Conservation (phyloP, 2,797 vertebrate species). For the Epinephelus coioides region DNA sequence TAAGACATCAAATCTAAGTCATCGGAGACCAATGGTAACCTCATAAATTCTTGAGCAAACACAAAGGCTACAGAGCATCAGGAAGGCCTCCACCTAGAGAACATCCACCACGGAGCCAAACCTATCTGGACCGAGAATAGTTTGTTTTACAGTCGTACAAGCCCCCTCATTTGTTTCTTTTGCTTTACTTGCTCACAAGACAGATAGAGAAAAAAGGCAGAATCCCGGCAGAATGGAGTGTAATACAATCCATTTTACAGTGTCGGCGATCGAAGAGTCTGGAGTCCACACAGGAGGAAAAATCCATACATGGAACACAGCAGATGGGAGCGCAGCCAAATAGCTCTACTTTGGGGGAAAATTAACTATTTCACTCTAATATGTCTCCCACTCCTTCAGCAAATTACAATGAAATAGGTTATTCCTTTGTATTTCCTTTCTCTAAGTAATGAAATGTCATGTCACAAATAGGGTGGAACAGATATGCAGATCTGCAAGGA, state of each 20-base stretch:
- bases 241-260: conserved; percentile 90
- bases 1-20: conserved; percentile 69
- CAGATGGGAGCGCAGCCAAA: conserved; percentile 86
- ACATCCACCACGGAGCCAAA: conserved; percentile 49
- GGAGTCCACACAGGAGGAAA: conserved; percentile 84
- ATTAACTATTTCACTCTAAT: conserved; percentile 88
- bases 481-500: conserved; percentile 65
- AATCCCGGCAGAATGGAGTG: conserved; percentile 84
- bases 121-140: conserved; percentile 45
- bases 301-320: conserved; percentile 87
- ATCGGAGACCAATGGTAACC: conserved; percentile 74
- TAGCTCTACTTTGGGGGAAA: conserved; percentile 85
- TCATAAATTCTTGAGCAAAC: conserved; percentile 79
- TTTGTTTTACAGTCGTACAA: conserved; percentile 60
- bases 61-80: conserved; percentile 62
- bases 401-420: conserved; percentile 85
- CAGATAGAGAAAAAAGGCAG: conserved; percentile 70
- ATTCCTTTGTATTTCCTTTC: conserved; percentile 49
- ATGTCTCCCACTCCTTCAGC: conserved; percentile 77
- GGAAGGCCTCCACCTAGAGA: conserved; percentile 61
- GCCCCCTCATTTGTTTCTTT: conserved; percentile 69
- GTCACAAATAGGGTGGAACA: conserved; percentile 59
- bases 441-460: conserved; percentile 78
- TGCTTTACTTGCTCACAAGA: conserved; percentile 73
- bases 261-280: conserved; percentile 84